A percentile compares a stretch with the other conserved stretches of the same genome.
These are phyloP conservation scores for Leptoteleia sp. DNA, from an alignment of 1,140 invertebrate genomes.

Conservation along the genomic window DNA sequence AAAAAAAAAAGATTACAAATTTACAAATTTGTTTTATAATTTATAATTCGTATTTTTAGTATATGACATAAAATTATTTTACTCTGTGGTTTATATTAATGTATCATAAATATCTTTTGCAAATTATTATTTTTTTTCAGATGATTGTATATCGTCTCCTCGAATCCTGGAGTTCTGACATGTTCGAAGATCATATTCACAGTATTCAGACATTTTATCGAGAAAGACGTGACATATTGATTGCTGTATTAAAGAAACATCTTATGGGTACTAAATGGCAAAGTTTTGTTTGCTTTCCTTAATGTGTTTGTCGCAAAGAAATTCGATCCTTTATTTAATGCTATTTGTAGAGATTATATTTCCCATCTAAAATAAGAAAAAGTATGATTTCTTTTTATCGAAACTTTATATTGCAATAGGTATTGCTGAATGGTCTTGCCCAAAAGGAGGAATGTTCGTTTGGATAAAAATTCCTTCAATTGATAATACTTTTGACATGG, in stretches of 20 bases:
- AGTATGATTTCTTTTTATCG: too few species aligned
- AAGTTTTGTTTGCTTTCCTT: constrained; percentile 7
- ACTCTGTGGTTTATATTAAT: too few species aligned
- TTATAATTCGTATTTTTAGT: too few species aligned
- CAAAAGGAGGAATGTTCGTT: constrained; percentile 84
- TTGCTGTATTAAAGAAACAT: constrained; percentile 81
- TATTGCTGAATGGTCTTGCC: constrained; percentile 82
- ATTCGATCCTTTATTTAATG: too few species aligned
- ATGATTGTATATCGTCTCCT: constrained; percentile 81
- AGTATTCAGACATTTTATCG: constrained; percentile 82
- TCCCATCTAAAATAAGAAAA: neutral
- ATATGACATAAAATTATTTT: too few species aligned
- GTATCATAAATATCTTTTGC: too few species aligned
- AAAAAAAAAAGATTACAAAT: too few species aligned
- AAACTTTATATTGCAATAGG: constrained; percentile 70
- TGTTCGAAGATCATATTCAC: constrained; percentile 81
- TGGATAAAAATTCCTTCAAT: constrained; percentile 82
- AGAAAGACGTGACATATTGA: constrained; percentile 80
- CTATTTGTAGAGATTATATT: too few species aligned
- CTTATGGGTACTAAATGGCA: constrained; percentile 78
- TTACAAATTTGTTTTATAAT: too few species aligned
- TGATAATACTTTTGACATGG: constrained; percentile 79
- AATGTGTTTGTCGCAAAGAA: constrained; percentile 2
- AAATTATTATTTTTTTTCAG: too few species aligned
- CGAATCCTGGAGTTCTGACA: constrained; percentile 79